Conservation (phyloP, 2,888 invertebrate genomes). For the Ophion slaviceki region DNA sequence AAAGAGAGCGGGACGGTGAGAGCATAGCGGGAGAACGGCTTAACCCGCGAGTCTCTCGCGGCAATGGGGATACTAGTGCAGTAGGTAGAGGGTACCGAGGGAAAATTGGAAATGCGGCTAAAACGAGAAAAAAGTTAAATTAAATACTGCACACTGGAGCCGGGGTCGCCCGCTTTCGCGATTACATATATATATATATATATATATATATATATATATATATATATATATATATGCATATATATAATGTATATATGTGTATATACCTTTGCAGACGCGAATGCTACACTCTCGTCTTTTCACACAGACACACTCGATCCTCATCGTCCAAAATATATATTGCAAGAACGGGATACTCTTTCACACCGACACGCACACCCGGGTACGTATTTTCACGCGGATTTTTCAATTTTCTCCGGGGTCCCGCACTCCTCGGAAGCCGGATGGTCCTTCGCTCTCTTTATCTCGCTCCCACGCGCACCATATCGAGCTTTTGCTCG, state of each 20-base stretch:
- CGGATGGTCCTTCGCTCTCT: conserved; percentile 45
- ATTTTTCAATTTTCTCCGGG: conserved; percentile 78
- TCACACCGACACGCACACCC: conserved; percentile 55
- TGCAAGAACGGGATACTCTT: conserved; percentile 50
- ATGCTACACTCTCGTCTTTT: conserved; percentile 54
- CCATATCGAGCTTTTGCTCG: conserved; percentile 32
- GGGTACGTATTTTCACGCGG: conserved; percentile 74
- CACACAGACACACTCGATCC: conserved; percentile 59
- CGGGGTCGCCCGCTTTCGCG: conserved; percentile 63
- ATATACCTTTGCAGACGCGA: conserved; percentile 9
- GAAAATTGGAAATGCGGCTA: conserved; percentile 77
- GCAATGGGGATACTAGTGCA: conserved; percentile 57
- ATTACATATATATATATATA: conserved; percentile 15
- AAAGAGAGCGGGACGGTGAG: conserved; percentile 42
- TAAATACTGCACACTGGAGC: conserved; percentile 74
- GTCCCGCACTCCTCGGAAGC: conserved; percentile 61
- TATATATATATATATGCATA: conserved; percentile 37
- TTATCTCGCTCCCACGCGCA: conserved; percentile 21
- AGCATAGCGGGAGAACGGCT: conserved; percentile 47
- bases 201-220: conserved; percentile 30
- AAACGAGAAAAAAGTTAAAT: conserved; percentile 78
- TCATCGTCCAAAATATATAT: conserved; percentile 59
- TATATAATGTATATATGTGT: conserved; percentile 43
- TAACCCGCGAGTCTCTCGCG: conserved; percentile 53
- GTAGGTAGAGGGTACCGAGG: conserved; percentile 62